phyloP scores from a whole-genome alignment of 2,797 vertebrate species.

The Syngnathus rostellatus region DNA sequence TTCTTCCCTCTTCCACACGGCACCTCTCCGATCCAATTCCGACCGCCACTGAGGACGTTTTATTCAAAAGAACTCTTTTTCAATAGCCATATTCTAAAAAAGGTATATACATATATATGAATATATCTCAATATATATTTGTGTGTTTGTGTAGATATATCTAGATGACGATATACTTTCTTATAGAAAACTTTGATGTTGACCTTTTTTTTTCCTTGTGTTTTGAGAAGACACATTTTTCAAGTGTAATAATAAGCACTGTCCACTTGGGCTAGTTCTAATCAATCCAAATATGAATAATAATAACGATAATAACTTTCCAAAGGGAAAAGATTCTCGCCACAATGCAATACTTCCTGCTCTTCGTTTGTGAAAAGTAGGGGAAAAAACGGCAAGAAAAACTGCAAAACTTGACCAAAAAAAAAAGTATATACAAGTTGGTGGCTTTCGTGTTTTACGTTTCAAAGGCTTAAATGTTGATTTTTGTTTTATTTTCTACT shows the following conservation, averaged over 20 bases:
- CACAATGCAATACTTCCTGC: slow-evolving; percentile 69
- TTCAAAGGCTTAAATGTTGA: slow-evolving; percentile 2
- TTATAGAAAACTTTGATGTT: slow-evolving; percentile 77
- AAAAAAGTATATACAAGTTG: slow-evolving; percentile 18
- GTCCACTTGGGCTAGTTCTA: slow-evolving; percentile 55
- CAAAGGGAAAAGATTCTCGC: slow-evolving; percentile 61
- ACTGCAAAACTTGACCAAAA: slow-evolving; percentile 60
- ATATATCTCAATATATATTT: slow-evolving; percentile 64
- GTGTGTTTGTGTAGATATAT: slow-evolving; percentile 82
- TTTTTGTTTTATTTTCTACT: not conserved
- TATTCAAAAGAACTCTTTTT: slow-evolving; percentile 70
- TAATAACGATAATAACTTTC: slow-evolving; percentile 40
- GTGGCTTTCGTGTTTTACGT: not conserved
- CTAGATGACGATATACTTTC: slow-evolving; percentile 82
- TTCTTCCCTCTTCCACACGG: slow-evolving; percentile 53
- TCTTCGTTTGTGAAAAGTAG: slow-evolving; percentile 59
- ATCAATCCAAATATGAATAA: slow-evolving; percentile 55
- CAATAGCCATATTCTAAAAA: slow-evolving; percentile 78
- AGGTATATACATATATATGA: slow-evolving; percentile 58
- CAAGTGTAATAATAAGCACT: slow-evolving; percentile 48
- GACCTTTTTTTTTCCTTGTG: slow-evolving; percentile 69
- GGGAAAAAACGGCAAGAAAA: slow-evolving; percentile 45
- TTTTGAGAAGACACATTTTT: slow-evolving; percentile 68
- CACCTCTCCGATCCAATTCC: slow-evolving; percentile 64
- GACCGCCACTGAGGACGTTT: slow-evolving; percentile 43